These are phyloP conservation scores for Carapus acus DNA, from an alignment of 2,797 vertebrate species.

Conservation along the genomic window DNA sequence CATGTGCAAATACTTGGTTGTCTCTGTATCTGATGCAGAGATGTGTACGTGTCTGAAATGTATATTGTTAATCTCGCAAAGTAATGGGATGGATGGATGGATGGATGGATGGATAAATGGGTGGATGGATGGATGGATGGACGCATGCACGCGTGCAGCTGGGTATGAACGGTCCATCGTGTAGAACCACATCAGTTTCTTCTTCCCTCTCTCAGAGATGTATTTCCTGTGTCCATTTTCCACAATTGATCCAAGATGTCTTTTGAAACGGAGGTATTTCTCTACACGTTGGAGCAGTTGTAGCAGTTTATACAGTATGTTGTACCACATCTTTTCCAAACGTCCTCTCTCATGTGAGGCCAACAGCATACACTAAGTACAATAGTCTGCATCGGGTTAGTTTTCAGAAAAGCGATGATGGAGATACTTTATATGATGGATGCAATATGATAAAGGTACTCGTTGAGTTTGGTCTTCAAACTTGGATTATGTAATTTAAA, in stretches of 20 bases:
- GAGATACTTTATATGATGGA: slow-evolving; percentile 76
- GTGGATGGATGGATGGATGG: slow-evolving; percentile 37
- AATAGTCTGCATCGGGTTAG: slow-evolving; percentile 71
- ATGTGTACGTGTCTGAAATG: slow-evolving; percentile 62
- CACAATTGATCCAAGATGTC: slow-evolving; percentile 64
- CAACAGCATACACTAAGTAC: slow-evolving; percentile 70
- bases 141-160: slow-evolving; percentile 19
- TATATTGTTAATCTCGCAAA: slow-evolving; percentile 60
- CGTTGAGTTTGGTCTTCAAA: slow-evolving; percentile 74
- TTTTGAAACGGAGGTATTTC: slow-evolving; percentile 70
- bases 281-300: slow-evolving; percentile 66
- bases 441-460: slow-evolving; percentile 81
- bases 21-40: slow-evolving; percentile 70
- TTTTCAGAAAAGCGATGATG: slow-evolving; percentile 72
- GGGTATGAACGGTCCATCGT: slow-evolving; percentile 55
- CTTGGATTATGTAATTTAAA: slow-evolving; percentile 81
- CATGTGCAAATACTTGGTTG: slow-evolving; percentile 67
- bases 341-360: slow-evolving; percentile 59
- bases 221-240: slow-evolving; percentile 63
- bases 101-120: slow-evolving; percentile 27
- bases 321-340: slow-evolving; percentile 64
- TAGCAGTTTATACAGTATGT: slow-evolving; percentile 72
- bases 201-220: slow-evolving; percentile 40
- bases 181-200: slow-evolving; percentile 50
- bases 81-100: slow-evolving; percentile 44